Evolutionary conservation across 2,797 vertebrate genomes (phyloP), one percentile per base, ranked within the genome.

Genomic region (Xenopus petersii): DNA sequence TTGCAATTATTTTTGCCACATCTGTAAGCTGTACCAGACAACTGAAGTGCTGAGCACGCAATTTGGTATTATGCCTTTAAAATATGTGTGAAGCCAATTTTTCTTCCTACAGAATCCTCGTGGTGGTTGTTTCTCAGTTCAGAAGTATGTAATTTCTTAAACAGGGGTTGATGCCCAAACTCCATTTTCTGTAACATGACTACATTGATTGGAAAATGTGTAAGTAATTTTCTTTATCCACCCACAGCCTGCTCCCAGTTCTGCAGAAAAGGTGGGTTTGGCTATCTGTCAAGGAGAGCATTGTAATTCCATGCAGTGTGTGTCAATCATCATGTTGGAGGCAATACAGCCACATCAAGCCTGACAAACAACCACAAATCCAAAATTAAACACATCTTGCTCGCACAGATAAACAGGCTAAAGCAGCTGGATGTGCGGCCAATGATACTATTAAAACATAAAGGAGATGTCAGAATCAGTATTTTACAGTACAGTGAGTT

Each of bases 281-380:
- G 71, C 70, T 69, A 59, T 46, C 16, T 48, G 64, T 71, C 56
- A 77, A 71, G 46, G 13, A 21, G 54, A 21, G 26, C 51, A 54
- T 66, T 67, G 17, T 71, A 60, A 62, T 69, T 65, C 15, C 61
- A 64, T 33, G 49, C 11, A 75, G 51, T 63, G 56, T 13, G 36
- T 77, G 75, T 78, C 75, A 78, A 62, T 78, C 75, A 73, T 73
- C 55, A 60, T 16, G 65, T 24, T 64, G 65, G 70, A 78, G 65
- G 59, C 71, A 73, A 58, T 67, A 61, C 59, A 58, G 58, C 75
- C 75, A 73, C 75, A 78, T 78, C 70, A 78, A 69, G 68, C 46
- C 62, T 73, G 36, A 36, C 42, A 64, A 11, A 59, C 60, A 65
- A 68, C 75, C 75, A 51, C 71, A 78, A 73, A 73, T 59, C 60